Conservation (phyloP, 1,140 invertebrate species). For the Drosophila auraria region DNA sequence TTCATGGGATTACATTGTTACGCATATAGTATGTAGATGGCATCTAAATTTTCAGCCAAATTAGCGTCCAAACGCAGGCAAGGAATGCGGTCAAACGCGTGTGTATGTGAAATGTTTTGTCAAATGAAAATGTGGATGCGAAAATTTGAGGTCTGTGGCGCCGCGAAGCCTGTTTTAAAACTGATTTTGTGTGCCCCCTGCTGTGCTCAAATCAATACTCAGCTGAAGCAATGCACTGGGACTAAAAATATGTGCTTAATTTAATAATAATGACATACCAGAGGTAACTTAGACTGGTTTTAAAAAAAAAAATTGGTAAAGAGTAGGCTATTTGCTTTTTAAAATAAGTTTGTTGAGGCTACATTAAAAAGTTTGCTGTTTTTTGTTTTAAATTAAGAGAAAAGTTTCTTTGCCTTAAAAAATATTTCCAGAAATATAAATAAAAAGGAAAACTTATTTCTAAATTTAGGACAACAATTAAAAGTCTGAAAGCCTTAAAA, state of each 20-base stretch:
- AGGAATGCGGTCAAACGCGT: constrained; percentile 26
- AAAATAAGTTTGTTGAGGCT: no score
- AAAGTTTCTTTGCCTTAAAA: background rate
- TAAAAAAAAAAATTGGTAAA: no score
- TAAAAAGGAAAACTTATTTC: no score
- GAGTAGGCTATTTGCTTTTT: no score
- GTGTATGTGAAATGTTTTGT: constrained; percentile 37
- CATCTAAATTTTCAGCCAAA: constrained; percentile 53
- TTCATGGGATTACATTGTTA: constrained; percentile 34
- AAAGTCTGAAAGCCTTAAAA: no score
- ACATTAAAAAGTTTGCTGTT: no score
- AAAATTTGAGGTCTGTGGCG: constrained; percentile 40
- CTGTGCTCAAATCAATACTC: constrained; percentile 50
- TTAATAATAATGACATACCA: background rate
- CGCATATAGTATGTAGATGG: constrained; percentile 17
- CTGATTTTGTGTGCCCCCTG: constrained; percentile 15
- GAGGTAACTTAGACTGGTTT: no score
- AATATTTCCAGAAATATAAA: background rate
- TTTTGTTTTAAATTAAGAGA: no score
- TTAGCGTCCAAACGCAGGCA: constrained; percentile 47
- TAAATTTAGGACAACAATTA: no score
- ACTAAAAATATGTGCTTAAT: background rate
- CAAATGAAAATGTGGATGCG: constrained; percentile 46
- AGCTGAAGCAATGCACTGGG: constrained; percentile 8
- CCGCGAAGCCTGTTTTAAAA: constrained; percentile 36